phyloP scores from a whole-genome alignment of 1,140 invertebrate genomes.

The Teleopsis dalmanni region DNA sequence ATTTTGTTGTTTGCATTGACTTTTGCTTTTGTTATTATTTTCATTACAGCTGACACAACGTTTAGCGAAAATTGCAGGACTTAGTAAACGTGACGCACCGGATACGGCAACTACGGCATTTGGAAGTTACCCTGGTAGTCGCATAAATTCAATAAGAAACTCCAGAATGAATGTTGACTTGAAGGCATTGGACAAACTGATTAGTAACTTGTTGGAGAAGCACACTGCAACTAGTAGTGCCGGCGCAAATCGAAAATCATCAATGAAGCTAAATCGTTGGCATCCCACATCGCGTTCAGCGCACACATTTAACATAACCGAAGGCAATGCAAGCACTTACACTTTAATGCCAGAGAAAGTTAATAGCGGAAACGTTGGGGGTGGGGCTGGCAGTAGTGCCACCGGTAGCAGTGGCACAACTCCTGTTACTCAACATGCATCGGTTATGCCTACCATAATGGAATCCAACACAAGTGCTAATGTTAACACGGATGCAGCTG shows the following conservation, averaged over 20 bases:
- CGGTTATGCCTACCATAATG: conserved; percentile 42
- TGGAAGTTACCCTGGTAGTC: conserved; percentile 25
- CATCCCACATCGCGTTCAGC: conserved; percentile 35
- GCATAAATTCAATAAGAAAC: conserved; percentile 35
- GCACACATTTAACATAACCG: conserved; percentile 24
- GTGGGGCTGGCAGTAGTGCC: background rate
- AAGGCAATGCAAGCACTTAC: background rate
- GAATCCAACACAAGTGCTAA: conserved; percentile 22
- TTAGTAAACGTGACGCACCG: conserved; percentile 21
- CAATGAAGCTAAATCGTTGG: conserved; percentile 39
- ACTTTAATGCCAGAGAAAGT: too few species aligned
- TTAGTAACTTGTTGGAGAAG: conserved; percentile 34
- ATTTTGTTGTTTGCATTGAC: background rate
- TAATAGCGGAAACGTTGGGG: background rate
- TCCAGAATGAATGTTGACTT: conserved; percentile 37
- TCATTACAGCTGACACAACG: conserved; percentile 29
- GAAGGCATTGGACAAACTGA: conserved; percentile 35
- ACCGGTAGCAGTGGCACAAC: background rate
- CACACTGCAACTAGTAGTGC: conserved; percentile 12
- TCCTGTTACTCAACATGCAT: conserved; percentile 9
- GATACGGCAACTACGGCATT: conserved; percentile 1
- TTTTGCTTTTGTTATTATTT: background rate
- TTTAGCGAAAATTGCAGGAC: conserved; percentile 34
- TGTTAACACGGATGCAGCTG: conserved; percentile 5
- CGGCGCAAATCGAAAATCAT: conserved; percentile 16